A percentile compares a stretch with the other conserved stretches of the same genome.
phyloP scores from a whole-genome alignment of 2,797 vertebrate genomes.

The Remorina albescens region DNA sequence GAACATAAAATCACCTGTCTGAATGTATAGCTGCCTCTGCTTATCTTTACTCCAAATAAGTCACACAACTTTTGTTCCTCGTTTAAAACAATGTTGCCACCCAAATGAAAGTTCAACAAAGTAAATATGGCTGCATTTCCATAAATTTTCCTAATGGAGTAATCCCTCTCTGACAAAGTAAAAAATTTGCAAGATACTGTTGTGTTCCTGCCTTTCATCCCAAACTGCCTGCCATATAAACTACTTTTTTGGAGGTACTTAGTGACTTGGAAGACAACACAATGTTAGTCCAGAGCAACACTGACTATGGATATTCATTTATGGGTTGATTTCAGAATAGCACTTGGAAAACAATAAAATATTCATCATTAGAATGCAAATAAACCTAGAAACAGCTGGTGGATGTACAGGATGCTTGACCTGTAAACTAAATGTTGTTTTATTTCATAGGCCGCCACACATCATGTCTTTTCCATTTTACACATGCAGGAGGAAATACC shows the following conservation, averaged over 20 bases:
- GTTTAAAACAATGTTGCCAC: conserved; percentile 74
- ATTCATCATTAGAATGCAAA: conserved; percentile 87
- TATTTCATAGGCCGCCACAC: neutral
- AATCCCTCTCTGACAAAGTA: conserved; percentile 82
- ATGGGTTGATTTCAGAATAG: conserved; percentile 73
- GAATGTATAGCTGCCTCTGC: conserved; percentile 59
- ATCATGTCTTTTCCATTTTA: neutral
- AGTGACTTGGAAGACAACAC: conserved; percentile 77
- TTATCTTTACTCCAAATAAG: conserved; percentile 74
- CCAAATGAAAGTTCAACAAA: conserved; percentile 83
- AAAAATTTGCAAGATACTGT: conserved; percentile 79
- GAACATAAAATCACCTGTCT: conserved; percentile 57
- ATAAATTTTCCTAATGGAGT: conserved; percentile 89
- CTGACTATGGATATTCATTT: conserved; percentile 79
- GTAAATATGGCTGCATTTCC: conserved; percentile 80
- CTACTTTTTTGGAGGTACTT: conserved; percentile 83
- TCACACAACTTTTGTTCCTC: conserved; percentile 61
- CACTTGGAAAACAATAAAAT: conserved; percentile 83
- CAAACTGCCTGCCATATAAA: conserved; percentile 86
- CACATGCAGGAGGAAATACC: neutral
- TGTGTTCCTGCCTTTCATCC: conserved; percentile 83
- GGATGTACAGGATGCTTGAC: conserved; percentile 82
- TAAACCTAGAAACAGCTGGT: conserved; percentile 86
- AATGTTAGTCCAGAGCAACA: conserved; percentile 71
- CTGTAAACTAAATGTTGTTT: conserved; percentile 64